phyloP scores from a whole-genome alignment of 2,888 invertebrate species.

The Ennomos erosarius region DNA sequence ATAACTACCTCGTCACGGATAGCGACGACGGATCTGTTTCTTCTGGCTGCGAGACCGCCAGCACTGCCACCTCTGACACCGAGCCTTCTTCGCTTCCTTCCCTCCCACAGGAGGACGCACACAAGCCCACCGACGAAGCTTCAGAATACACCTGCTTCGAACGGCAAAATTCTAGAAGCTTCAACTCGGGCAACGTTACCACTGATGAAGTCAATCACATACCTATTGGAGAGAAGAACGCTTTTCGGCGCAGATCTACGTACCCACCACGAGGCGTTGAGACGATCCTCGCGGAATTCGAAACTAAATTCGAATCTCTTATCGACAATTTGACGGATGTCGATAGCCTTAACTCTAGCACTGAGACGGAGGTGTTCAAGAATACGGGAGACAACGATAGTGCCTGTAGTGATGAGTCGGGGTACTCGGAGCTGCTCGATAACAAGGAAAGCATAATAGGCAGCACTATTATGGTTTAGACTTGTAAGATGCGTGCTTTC shows the following conservation, averaged over 20 bases:
- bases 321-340: slow-evolving; percentile 73
- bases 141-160: slow-evolving; percentile 55
- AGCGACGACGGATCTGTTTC: slow-evolving; percentile 92
- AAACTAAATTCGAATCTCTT: slow-evolving; percentile 73
- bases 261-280: slow-evolving; percentile 74
- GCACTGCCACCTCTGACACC: slow-evolving; percentile 87
- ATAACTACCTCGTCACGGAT: slow-evolving; percentile 86
- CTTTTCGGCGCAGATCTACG: slow-evolving; percentile 73
- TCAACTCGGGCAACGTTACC: slow-evolving; percentile 45
- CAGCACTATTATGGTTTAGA: slow-evolving; percentile 77
- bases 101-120: slow-evolving; percentile 70
- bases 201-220: slow-evolving; percentile 73
- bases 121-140: slow-evolving; percentile 66
- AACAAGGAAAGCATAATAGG: slow-evolving; percentile 79
- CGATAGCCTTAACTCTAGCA: slow-evolving; percentile 72
- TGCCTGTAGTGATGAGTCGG: slow-evolving; percentile 95
- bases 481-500: slow-evolving; percentile 18
- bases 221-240: slow-evolving; percentile 79
- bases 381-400: slow-evolving; percentile 88
- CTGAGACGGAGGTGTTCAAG: slow-evolving; percentile 80
- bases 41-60: slow-evolving; percentile 92
- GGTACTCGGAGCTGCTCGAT: slow-evolving; percentile 92
- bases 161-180: slow-evolving; percentile 53
- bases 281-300: slow-evolving; percentile 60
- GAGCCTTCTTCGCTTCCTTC: slow-evolving; percentile 81